Evolutionary conservation across 1,140 invertebrate genomes (phyloP), one percentile per base, ranked within the genome.

Genomic region (Pollicipes pollicipes): DNA sequence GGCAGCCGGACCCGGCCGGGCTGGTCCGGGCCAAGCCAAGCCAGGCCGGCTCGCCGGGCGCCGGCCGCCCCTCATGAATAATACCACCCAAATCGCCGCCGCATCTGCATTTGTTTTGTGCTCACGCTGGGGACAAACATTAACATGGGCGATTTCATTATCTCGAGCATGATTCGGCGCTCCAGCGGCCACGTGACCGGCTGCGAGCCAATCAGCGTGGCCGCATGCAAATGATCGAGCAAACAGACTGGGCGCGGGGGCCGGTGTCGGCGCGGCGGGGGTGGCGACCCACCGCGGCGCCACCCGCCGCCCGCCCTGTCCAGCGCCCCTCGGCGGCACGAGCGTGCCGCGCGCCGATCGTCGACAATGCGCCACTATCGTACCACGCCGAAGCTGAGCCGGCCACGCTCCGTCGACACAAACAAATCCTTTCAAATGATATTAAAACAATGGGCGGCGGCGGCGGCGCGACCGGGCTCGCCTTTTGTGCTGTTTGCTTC

Each of bases 391-490:
- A n/a, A n/a, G n/a, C 8, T 21, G 45, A 10, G 45, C 45, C 45
- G 24, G 45, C 21, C 45, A 21, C 45, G 45, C 6, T 10, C 13
- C 45, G 21, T 21, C 45, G 45, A 58, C 45, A 58, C 45, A 58
- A 58, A 58, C 45, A 58, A 58, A 58, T 58, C 45, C 45, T 58
- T 58, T 58, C 45, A 58, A 58, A 24, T 58, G 45, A 58, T 58
- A 58, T 58, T 58, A 58, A 58, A 58, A 58, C 45, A 58, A 58
- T 58, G 45, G 21, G 13, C 17, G 21, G 8, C 2, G 8, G 21
- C 17, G 45, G 10, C 45, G 45, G 10, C 10, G 10, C 45, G 45
- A 21, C 45, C 45, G 45, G 13, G 21, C 45, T 10, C 45, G 10
- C 13, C 45, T 58, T 58, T 58, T 58, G 45, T 58, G 45, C 45